These are phyloP conservation scores for Myotis planiceps DNA, from an alignment of 2,797 vertebrate species.

Conservation along the genomic window DNA sequence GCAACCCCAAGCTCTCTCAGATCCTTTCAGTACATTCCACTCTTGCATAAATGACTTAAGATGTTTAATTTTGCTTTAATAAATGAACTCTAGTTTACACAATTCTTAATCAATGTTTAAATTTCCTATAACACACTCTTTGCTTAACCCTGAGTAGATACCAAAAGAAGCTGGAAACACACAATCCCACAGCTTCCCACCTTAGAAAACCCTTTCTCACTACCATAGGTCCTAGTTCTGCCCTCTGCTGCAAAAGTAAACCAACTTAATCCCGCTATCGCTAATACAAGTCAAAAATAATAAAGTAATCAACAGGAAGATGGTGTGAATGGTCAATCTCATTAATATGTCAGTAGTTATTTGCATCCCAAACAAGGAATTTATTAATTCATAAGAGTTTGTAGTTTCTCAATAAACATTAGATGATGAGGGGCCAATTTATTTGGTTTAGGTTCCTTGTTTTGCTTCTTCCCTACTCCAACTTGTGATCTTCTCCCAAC, in stretches of 20 bases:
- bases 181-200: background rate
- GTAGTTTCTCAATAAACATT: background rate
- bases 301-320: background rate
- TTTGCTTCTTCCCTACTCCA: background rate
- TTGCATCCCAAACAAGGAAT: constrained; percentile 5
- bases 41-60: background rate
- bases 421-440: background rate
- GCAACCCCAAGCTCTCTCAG: background rate
- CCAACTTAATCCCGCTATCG: background rate
- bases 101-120: background rate
- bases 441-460: background rate
- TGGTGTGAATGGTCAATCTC: background rate
- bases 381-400: background rate
- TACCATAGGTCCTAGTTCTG: background rate
- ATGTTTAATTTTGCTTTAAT: constrained; percentile 32
- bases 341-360: background rate
- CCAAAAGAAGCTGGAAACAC: background rate
- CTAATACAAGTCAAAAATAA: background rate
- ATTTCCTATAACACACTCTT: background rate
- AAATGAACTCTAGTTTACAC: background rate
- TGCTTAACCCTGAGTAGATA: background rate
- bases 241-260: background rate
- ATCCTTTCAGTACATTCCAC: background rate
- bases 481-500: background rate
- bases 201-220: background rate